A percentile compares a stretch with the other conserved stretches of the same genome.
Conservation (phyloP, 2,113 vertebrate species). For the Edolisoma coerulescens region DNA sequence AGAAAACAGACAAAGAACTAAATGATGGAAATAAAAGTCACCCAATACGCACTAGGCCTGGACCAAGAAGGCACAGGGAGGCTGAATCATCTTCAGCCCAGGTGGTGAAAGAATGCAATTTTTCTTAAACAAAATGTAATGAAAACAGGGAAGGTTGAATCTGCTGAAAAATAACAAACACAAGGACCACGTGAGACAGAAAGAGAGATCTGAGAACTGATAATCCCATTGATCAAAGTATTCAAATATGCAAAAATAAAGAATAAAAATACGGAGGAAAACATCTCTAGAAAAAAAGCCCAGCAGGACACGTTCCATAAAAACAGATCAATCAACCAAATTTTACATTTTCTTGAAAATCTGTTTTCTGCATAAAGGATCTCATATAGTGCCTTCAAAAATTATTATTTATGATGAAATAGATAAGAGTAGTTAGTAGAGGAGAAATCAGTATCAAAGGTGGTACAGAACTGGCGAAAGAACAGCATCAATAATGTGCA, state of each 20-base stretch:
- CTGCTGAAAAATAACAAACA: not conserved
- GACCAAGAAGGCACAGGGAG: not conserved
- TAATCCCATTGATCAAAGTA: not conserved
- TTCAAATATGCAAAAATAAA: not conserved
- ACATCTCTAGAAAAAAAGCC: not conserved
- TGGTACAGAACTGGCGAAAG: not conserved
- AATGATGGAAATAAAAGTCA: not conserved
- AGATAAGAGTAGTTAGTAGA: not conserved
- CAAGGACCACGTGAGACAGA: not conserved
- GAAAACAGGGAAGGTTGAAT: not conserved
- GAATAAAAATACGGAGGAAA: not conserved
- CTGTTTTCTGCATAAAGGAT: not conserved
- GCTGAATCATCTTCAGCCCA: not conserved
- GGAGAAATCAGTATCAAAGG: not conserved
- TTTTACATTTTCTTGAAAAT: not conserved
- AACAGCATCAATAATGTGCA: not conserved
- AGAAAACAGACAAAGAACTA: not conserved
- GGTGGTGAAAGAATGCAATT: not conserved
- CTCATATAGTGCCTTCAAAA: not conserved
- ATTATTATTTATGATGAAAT: not conserved
- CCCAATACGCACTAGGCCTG: not conserved
- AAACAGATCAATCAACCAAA: not conserved
- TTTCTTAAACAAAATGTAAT: not conserved
- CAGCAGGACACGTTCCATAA: fast-evolving
- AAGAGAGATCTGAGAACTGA: not conserved